These are phyloP conservation scores for Melanotaenia boesemani DNA, from an alignment of 2,797 vertebrate species.

Conservation along the genomic window DNA sequence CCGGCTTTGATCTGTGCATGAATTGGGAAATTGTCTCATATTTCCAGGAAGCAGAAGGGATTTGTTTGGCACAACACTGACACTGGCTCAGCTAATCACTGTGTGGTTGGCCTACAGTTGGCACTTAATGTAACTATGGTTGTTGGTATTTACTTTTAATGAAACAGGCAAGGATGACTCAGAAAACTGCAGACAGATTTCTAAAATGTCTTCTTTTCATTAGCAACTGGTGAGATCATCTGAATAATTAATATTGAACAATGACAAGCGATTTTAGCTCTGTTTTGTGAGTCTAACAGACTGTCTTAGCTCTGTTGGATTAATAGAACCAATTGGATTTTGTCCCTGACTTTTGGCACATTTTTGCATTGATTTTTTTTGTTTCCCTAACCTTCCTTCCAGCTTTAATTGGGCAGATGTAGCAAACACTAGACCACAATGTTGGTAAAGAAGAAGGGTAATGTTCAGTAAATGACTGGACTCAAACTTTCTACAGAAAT, in stretches of 20 bases:
- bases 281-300: background rate
- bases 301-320: background rate
- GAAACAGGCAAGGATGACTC: background rate
- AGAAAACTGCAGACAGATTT: conserved; percentile 2
- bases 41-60: conserved; percentile 47
- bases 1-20: conserved; percentile 39
- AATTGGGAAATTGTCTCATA: conserved; percentile 32
- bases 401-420: too few relatives aligned
- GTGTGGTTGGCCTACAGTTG: conserved; percentile 31
- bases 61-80: conserved; percentile 24
- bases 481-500: too few relatives aligned
- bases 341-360: background rate
- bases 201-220: background rate
- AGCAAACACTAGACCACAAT: too few relatives aligned
- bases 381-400: too few relatives aligned
- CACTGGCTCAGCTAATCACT: conserved; percentile 11
- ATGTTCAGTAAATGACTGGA: too few relatives aligned
- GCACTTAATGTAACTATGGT: conserved; percentile 14
- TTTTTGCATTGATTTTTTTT: too few relatives aligned
- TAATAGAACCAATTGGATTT: background rate
- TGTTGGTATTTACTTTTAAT: conserved; percentile 18
- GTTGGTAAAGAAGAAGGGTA: too few relatives aligned
- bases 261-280: background rate
- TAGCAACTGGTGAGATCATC: background rate
- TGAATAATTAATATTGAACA: background rate